Evolutionary conservation across 2,888 invertebrate genomes (phyloP), one percentile per base, ranked within the genome.

Genomic region (Catonia carolina): DNA sequence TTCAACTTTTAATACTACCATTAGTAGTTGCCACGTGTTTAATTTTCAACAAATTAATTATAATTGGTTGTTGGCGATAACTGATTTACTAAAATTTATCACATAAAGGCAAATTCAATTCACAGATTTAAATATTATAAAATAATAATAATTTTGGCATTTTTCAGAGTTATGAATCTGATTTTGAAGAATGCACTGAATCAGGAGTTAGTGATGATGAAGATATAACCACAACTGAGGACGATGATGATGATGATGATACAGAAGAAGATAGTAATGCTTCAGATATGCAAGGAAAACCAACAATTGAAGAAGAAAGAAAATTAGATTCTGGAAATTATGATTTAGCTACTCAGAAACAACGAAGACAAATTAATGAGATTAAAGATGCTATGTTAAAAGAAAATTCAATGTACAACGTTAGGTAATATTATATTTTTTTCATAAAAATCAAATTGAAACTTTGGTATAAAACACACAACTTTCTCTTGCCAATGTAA

Each of bases 271-370:
- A 22, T 61, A 31, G 65, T 63, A 39, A 62, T 62, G 35, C 14
- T n/a, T 22, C 12, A 35, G 42, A 41, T 45, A 51, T 42, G 6
- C 33, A 50, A 37, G 54, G 54, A 7, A 57, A 53, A 17, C 39
- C 27, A 47, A 67, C 67, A 1, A 67, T 66, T 14, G 78, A 78
- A 54, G 72, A 74, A 49, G 80, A 81, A 58, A 71, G 73, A 36
- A 78, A 79, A 69, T 64, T 81, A 51, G 81, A 81, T 67, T 81
- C 81, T 0, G 81, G 81, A 1, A 77, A 76, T 65, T 81, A 78
- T 65, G 81, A 81, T 39, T 67, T 81, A 62, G 64, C 61, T 37
- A 51, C 54, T 15, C 47, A 53, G 35, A 59, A 49, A 23, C 60
- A 63, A 54, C 56, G 60, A 37, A 64, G 61, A 41, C 67, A 69